Evolutionary conservation across 2,797 vertebrate species (phyloP).

Genomic region (Apogon talboti): DNA sequence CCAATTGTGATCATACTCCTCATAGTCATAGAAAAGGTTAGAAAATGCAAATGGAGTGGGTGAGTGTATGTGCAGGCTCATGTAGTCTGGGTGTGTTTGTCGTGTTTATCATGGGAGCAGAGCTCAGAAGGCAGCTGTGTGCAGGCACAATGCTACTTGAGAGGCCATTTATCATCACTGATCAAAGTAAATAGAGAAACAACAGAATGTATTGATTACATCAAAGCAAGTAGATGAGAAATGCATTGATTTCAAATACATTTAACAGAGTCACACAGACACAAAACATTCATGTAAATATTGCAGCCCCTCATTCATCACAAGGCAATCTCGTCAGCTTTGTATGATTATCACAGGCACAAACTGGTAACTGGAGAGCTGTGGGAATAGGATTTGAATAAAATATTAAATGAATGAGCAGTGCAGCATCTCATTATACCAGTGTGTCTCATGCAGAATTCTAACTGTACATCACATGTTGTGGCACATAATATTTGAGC

Average conservation of each 20-base stretch:
- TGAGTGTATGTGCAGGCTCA: not conserved
- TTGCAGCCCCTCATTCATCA: constrained; percentile 37
- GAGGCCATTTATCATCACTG: constrained; percentile 43
- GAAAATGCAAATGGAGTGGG: not conserved
- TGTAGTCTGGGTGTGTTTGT: constrained; percentile 5
- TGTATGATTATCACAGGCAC: constrained; percentile 1
- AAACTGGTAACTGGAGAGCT: not conserved
- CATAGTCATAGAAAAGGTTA: not conserved
- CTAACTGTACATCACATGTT: not conserved
- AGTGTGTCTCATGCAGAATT: not conserved
- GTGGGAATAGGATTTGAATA: not conserved
- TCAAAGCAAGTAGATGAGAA: constrained; percentile 42
- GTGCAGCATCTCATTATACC: constrained; percentile 9
- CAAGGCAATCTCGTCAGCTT: not conserved
- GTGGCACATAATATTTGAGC: constrained; percentile 9
- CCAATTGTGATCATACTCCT: not conserved
- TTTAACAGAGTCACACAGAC: constrained; percentile 25
- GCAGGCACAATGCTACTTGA: not conserved
- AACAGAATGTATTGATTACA: constrained; percentile 44
- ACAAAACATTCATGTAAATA: constrained; percentile 29
- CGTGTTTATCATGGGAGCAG: not conserved
- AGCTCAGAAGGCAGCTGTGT: constrained; percentile 6
- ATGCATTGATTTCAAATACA: constrained; percentile 32
- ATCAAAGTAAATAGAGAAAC: constrained; percentile 33
- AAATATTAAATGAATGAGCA: constrained; percentile 19